Base-by-base conservation (phyloP, 2,888 invertebrate genomes). In the Platycnemis pennipes region DNA sequence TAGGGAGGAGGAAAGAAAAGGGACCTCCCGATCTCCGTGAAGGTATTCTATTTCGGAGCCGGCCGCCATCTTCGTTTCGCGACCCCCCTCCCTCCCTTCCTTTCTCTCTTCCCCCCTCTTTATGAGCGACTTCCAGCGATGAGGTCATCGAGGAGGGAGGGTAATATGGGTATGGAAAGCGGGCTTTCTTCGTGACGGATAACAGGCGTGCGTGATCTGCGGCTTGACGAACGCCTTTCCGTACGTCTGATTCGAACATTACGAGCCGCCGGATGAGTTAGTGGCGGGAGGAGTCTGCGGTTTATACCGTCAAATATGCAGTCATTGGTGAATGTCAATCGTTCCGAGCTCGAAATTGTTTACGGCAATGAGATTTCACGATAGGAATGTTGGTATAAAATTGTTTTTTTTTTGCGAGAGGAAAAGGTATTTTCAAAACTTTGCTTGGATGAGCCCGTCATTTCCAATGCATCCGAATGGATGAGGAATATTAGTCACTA, bases 11-110 rank as follows among this genome's bases (percentile, higher is more conserved):
- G n/a, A n/a, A 31, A 77, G 69, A 69, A 69, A 69, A 11, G 11
- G 16, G n/a, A n/a, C n/a, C 49, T 45, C 49, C 42, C 89, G 53
- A 22, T 56, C 89, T 89, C 11, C 42, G 56, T 42, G 56, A 91
- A 89, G 89, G 89, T 89, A 89, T 91, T 77, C 87, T 87, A 87
- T 87, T 87, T 87, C 91, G 53, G 91, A 91, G 56, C 44, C 91
- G 63, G 56, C 53, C 22, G 53, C 91, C 91, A 91, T 91, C 53
- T 91, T 56, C 19, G 63, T 91, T 22, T n/a, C 26, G 46, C 46
- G 88, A 45, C n/a, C n/a, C n/a, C n/a, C n/a, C n/a, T n/a, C n/a
- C n/a, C n/a, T n/a, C n/a, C n/a, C n/a, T n/a, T n/a, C n/a, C 46
- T 88, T n/a, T n/a, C 87, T 13, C 26, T n/a, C 63, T 44, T 37